phyloP scores from a whole-genome alignment of 2,113 vertebrate genomes.

The Numenius arquata region DNA sequence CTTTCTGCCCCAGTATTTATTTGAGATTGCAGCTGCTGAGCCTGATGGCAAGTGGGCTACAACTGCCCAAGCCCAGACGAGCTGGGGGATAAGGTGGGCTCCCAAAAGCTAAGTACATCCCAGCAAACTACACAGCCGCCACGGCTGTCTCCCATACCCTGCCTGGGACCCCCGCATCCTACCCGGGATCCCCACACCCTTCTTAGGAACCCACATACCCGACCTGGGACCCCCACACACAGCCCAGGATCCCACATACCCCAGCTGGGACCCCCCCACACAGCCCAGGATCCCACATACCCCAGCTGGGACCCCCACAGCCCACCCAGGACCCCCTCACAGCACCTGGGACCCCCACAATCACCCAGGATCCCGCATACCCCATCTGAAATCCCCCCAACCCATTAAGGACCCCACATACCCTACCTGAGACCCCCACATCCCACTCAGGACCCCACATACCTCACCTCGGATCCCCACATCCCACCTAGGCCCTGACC shows the following conservation, averaged over 20 bases:
- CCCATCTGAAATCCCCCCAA: neutral
- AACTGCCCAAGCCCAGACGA: neutral
- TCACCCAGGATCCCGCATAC: too few species aligned
- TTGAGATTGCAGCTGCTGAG: accelerated
- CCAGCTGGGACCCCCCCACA: neutral
- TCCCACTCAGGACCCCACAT: neutral
- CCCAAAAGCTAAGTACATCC: neutral
- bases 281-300: neutral
- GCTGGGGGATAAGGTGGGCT: accelerated
- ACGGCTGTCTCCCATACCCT: accelerated
- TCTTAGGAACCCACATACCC: neutral
- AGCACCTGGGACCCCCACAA: neutral
- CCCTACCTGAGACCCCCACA: neutral
- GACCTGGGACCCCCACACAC: neutral
- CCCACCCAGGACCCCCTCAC: too few species aligned
- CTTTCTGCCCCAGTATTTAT: accelerated
- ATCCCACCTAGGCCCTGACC: neutral
- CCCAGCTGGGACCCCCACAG: neutral
- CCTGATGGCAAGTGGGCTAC: accelerated
- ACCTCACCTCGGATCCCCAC: neutral
- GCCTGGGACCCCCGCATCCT: neutral
- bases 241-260: neutral
- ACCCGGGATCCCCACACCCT: accelerated
- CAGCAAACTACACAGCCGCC: accelerated
- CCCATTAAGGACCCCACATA: neutral